Evolutionary conservation across 2,888 invertebrate species (phyloP), one percentile per base, ranked within the genome.

Genomic region (Campoletis raptor): DNA sequence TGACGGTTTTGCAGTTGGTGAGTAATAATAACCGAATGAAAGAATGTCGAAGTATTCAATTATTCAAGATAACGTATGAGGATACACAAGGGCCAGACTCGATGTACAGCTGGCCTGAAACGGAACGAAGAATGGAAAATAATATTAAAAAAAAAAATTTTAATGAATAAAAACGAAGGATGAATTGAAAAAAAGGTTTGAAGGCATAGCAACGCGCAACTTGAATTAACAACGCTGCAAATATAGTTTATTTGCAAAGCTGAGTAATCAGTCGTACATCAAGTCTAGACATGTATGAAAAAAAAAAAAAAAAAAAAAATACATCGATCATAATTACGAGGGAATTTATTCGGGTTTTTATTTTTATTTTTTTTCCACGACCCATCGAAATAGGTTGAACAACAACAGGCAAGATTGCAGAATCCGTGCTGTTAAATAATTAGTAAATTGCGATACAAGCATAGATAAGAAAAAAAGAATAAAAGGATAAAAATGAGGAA

Each of bases 161-260:
- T 12, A 45, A 45, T 15, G 18, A 48, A 48, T 1, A 48, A 48
- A 15, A 48, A 48, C 0, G 36, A 66, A 18, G 10, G 36, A 36
- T n/a, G 52, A 52, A 42, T 36, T 12, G 12, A 70, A 52, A 81
- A 79, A 83, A 82, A 83, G 76, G 52, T 48, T 54, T 30, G 45
- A 45, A 45, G 69, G 45, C 61, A 66, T 64, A 69, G 81, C 72
- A 83, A 78, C 74, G 69, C 66, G 88, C 87, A 85, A 86, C 81
- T 85, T 83, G 83, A 87, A 90, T 89, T 88, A 89, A 77, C 91
- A 92, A 91, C 90, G 92, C 88, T 86, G 81, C 86, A 85, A 85
- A 81, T 87, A 88, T 86, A 87, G 85, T 86, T 89, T 92, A 90
- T 92, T 92, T 91, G 90, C 73, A 90, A 92, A 92, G 91, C 92